Evolutionary conservation across 2,888 invertebrate genomes (phyloP).

Genomic region (Pseudolycoriella hygida): DNA sequence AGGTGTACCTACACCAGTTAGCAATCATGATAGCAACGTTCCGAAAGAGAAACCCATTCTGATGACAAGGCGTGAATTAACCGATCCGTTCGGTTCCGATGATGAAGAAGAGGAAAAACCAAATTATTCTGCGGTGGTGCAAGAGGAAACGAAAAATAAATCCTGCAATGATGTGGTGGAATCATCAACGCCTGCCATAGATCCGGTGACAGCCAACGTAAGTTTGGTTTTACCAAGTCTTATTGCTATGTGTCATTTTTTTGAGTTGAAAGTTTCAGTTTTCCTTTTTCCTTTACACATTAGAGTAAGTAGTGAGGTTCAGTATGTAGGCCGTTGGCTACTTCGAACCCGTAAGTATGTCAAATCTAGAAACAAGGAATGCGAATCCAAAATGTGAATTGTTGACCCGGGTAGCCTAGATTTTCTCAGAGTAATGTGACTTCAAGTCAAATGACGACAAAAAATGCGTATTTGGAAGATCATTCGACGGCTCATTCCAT

Average conservation of each 20-base stretch:
- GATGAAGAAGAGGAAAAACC: slow-evolving; percentile 48
- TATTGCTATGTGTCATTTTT: slow-evolving; percentile 21
- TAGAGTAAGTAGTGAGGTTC: no score
- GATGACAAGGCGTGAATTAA: slow-evolving; percentile 72
- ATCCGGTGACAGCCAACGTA: slow-evolving; percentile 31
- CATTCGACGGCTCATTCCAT: no score
- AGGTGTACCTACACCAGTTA: slow-evolving; percentile 10
- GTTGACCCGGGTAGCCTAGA: no score
- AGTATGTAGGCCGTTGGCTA: no score
- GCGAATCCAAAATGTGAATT: no score
- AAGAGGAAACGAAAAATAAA: slow-evolving; percentile 6
- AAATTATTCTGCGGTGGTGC: slow-evolving; percentile 4
- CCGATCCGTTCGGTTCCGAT: slow-evolving; percentile 82
- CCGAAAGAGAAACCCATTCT: slow-evolving; percentile 25
- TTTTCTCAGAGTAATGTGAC: no score
- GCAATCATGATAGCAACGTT: slow-evolving; percentile 7
- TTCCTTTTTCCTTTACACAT: slow-evolving; percentile 10
- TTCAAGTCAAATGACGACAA: no score
- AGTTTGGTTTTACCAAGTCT: slow-evolving; percentile 30
- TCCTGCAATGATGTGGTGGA: not conserved
- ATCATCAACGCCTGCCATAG: slow-evolving; percentile 15
- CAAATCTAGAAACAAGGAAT: no score
- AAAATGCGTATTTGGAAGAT: no score
- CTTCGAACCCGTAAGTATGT: no score
- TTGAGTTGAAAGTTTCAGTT: not conserved